Conservation (phyloP, 2,113 vertebrate genomes). For the Gavia stellata region DNA sequence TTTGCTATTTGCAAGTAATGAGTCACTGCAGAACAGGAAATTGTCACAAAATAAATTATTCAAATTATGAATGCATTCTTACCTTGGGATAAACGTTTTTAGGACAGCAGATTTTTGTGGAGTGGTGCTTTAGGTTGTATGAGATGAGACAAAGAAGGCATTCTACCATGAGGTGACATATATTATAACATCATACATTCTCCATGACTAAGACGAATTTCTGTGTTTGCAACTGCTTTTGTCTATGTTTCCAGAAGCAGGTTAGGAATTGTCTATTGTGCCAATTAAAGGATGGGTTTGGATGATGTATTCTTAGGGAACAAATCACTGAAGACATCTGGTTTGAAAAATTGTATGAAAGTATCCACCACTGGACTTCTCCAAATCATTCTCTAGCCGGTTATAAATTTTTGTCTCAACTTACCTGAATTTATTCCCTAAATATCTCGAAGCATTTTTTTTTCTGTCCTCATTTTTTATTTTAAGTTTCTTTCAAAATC, state of each 20-base stretch:
- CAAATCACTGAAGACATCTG: not conserved
- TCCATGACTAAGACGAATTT: not conserved
- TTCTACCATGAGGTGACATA: not conserved
- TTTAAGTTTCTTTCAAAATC: not conserved
- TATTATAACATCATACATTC: not conserved
- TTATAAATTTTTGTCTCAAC: not conserved
- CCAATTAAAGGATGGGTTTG: not conserved
- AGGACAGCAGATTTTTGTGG: not conserved
- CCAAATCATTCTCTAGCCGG: not conserved
- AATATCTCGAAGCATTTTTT: not conserved
- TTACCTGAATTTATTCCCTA: not conserved
- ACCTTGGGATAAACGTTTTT: not conserved
- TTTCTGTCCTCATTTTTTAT: not conserved
- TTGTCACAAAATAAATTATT: not conserved
- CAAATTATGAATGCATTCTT: not conserved
- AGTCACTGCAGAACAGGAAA: not conserved
- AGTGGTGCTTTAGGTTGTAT: not conserved
- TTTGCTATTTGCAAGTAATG: not conserved
- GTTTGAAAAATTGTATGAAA: not conserved
- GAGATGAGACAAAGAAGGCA: not conserved
- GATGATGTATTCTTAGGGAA: not conserved
- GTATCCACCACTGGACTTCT: not conserved
- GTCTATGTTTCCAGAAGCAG: not conserved
- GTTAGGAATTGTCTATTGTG: not conserved
- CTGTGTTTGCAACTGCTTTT: not conserved